A percentile compares a stretch with the other conserved stretches of the same genome.
phyloP scores from a whole-genome alignment of 2,797 vertebrate genomes.

The Sebastes variabilis region DNA sequence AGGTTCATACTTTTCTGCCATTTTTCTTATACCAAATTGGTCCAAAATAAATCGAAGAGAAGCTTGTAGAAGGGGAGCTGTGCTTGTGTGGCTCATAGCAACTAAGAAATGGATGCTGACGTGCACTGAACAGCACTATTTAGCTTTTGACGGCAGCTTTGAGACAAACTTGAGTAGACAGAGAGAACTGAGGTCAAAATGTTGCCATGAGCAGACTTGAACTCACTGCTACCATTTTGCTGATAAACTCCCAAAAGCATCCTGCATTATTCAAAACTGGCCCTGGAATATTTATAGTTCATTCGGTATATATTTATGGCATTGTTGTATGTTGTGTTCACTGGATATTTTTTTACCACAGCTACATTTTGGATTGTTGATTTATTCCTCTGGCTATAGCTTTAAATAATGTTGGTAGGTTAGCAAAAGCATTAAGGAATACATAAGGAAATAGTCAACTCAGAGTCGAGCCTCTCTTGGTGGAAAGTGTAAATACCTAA shows the following conservation, averaged over 20 bases:
- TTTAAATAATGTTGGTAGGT: not conserved
- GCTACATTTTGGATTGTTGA: not conserved
- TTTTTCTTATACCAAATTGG: not conserved
- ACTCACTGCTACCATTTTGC: constrained; percentile 1
- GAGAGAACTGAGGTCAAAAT: not conserved
- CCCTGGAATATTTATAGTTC: constrained; percentile 11
- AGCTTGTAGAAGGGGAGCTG: not conserved
- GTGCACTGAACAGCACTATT: not conserved
- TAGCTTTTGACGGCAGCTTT: not conserved
- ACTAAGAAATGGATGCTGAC: not conserved
- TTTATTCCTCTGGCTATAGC: not conserved
- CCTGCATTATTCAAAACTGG: not conserved
- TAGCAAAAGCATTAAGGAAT: not conserved
- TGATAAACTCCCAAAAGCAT: constrained; percentile 9
- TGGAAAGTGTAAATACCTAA: not conserved
- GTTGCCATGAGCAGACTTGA: not conserved
- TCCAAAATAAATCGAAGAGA: not conserved
- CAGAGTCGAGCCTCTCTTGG: not conserved
- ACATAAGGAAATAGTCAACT: not conserved
- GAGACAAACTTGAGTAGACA: not conserved
- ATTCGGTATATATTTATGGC: not conserved
- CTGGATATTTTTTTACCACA: not conserved
- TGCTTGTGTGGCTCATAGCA: not conserved
- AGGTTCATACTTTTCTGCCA: not conserved
- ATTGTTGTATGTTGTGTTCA: not conserved